Evolutionary conservation across 2,888 invertebrate species (phyloP).

Genomic region (Strigamia crassipes): DNA sequence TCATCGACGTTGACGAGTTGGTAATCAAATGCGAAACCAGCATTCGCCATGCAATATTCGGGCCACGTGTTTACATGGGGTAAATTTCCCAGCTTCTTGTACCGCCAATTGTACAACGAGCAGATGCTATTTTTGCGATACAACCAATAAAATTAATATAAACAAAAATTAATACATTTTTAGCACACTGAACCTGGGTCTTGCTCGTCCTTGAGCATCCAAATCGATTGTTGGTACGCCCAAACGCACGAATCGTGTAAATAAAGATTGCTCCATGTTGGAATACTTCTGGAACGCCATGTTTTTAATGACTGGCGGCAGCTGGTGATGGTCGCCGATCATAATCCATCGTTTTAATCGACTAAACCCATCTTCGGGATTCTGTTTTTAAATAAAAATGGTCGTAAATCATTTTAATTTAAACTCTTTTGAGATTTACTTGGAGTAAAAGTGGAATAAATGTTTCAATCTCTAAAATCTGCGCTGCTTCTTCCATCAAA

Average conservation of each 20-base stretch:
- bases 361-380: conserved; percentile 94
- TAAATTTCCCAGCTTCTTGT: conserved; percentile 92
- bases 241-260: conserved; percentile 91
- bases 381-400: conserved; percentile 59
- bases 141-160: conserved; percentile 24
- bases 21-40: conserved; percentile 90
- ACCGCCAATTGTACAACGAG: conserved; percentile 93
- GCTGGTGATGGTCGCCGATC: conserved; percentile 99
- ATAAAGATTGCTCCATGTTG: conserved; percentile 99
- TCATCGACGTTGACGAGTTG: conserved; percentile 96
- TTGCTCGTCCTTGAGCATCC: conserved; percentile 95
- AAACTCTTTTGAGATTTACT: conserved; percentile 53
- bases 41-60: conserved; percentile 88
- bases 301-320: conserved; percentile 99
- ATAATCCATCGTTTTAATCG: conserved; percentile 99
- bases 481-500: conserved; percentile 98
- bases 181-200: conserved; percentile 68
- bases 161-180: not conserved
- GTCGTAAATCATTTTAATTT: not conserved
- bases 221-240: conserved; percentile 97
- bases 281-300: conserved; percentile 99
- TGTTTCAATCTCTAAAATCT: conserved; percentile 98
- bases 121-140: conserved; percentile 78
- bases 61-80: conserved; percentile 80
- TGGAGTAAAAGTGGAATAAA: conserved; percentile 98